Conservation (phyloP, 2,888 invertebrate genomes). For the Hyalella azteca region DNA sequence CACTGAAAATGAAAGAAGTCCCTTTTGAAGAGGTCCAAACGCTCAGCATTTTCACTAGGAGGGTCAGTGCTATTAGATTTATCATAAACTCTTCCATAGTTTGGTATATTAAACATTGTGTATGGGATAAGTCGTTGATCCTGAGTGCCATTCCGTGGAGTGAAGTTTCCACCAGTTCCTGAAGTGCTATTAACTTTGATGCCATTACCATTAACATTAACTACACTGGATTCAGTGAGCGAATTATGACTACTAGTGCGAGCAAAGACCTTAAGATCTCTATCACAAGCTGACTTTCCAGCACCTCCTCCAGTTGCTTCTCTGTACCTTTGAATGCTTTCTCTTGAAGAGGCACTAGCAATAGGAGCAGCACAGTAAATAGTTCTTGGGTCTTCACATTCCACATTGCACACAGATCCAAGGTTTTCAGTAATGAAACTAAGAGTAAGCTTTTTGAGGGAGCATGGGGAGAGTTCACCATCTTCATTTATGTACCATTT, state of each 20-base stretch:
- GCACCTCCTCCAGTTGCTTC: constrained; percentile 6
- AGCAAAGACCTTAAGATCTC: background rate
- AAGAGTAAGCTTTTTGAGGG: background rate
- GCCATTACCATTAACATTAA: constrained; percentile 11
- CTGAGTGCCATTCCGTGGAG: background rate
- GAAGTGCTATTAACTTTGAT: constrained; percentile 6
- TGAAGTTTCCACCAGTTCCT: background rate
- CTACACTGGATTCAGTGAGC: constrained; percentile 7
- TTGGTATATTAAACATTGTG: constrained; percentile 15
- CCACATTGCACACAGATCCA: constrained; percentile 1
- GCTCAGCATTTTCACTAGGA: background rate
- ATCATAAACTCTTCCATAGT: constrained; percentile 27
- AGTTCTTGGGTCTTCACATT: constrained; percentile 14
- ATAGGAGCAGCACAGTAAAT: background rate
- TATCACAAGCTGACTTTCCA: constrained; percentile 22
- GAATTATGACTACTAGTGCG: constrained; percentile 27
- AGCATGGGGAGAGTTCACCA: constrained; percentile 15
- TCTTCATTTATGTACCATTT: background rate
- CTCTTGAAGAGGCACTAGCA: background rate
- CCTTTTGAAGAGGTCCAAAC: background rate
- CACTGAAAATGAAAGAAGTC: background rate
- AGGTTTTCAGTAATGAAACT: constrained; percentile 14
- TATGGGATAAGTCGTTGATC: constrained; percentile 6
- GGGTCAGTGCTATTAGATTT: constrained; percentile 16
- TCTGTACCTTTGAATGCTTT: background rate